phyloP scores from a whole-genome alignment of 2,797 vertebrate genomes.

The Gorsachius magnificus region DNA sequence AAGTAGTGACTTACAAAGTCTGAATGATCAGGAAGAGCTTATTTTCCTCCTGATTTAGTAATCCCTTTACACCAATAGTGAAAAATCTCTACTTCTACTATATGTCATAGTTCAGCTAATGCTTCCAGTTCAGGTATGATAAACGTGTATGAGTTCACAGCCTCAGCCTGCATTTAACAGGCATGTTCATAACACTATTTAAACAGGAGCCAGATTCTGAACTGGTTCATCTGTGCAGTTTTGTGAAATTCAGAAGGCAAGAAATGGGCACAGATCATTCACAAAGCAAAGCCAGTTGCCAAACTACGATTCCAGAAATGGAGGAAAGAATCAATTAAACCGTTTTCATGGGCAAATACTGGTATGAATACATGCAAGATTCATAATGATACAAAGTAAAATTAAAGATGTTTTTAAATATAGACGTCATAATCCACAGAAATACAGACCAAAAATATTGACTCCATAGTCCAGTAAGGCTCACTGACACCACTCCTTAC shows the following conservation, averaged over 20 bases:
- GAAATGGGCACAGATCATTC: not conserved
- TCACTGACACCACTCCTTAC: not conserved
- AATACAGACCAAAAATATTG: not conserved
- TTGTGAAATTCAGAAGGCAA: not conserved
- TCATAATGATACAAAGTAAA: not conserved
- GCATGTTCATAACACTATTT: not conserved
- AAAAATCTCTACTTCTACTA: not conserved
- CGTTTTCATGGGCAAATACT: not conserved
- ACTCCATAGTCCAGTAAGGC: not conserved
- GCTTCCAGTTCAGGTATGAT: not conserved
- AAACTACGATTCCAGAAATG: not conserved
- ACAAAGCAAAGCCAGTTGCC: not conserved
- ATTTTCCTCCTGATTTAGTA: not conserved
- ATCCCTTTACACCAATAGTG: not conserved
- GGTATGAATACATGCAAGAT: not conserved
- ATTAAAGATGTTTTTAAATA: not conserved
- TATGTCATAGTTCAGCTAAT: not conserved
- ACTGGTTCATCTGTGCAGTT: not conserved
- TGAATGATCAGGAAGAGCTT: not conserved
- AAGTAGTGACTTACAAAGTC: not conserved
- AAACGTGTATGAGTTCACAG: not conserved
- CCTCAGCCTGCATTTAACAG: not conserved
- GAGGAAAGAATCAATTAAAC: not conserved
- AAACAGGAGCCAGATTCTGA: not conserved
- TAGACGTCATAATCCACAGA: not conserved